Percentiles rank a stretch among this genome's conserved stretches.
phyloP scores from a whole-genome alignment of 2,797 vertebrate genomes.

The Scolopax rusticola region DNA sequence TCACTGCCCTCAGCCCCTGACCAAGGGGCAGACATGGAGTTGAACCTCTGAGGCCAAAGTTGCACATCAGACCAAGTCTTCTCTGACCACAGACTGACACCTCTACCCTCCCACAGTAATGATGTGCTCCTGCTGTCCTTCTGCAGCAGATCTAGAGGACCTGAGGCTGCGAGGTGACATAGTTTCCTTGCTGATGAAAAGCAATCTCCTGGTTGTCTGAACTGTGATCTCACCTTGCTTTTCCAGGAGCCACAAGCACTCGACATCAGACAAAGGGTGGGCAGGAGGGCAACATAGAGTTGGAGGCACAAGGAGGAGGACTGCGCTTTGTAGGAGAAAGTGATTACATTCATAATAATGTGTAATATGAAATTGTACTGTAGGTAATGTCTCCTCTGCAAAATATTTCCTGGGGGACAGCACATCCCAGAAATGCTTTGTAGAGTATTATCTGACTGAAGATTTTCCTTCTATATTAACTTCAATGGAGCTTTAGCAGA shows the following conservation, averaged over 20 bases:
- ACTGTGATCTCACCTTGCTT: background rate
- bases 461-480: background rate
- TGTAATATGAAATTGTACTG: background rate
- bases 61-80: background rate
- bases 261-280: background rate
- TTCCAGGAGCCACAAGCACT: background rate
- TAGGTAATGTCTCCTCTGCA: background rate
- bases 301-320: background rate
- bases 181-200: background rate
- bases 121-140: accelerated
- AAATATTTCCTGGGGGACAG: background rate
- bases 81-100: background rate
- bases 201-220: background rate
- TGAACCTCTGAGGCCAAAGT: background rate
- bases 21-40: background rate
- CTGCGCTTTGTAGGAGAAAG: background rate
- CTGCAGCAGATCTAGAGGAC: background rate
- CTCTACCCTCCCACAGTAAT: background rate
- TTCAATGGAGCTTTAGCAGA: background rate
- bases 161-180: background rate
- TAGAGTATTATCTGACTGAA: background rate
- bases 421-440: background rate
- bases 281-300: background rate
- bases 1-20: background rate
- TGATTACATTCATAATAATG: background rate